phyloP scores from a whole-genome alignment of 2,113 vertebrate species.

The Origma solitaria region DNA sequence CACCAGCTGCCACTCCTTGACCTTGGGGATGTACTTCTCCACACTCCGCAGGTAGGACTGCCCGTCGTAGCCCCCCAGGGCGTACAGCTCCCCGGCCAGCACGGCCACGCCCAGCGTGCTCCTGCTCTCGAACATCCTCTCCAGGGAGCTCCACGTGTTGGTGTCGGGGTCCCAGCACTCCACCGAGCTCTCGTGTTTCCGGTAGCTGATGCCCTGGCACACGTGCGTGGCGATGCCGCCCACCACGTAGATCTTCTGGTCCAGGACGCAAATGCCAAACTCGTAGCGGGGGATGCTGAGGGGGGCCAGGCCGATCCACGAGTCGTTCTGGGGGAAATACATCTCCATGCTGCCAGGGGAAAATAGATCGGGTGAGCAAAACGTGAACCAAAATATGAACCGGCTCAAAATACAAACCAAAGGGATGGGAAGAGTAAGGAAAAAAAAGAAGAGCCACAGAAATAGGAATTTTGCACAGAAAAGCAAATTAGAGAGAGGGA shows the following conservation, averaged over 20 bases:
- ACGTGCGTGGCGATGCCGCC: constrained; percentile 94
- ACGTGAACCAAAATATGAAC: too few relatives aligned
- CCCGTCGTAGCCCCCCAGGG: constrained; percentile 93
- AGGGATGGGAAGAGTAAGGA: not conserved
- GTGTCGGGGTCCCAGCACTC: constrained; percentile 97
- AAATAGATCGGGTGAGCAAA: not conserved
- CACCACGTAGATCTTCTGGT: constrained; percentile 93
- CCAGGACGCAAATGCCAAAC: constrained; percentile 91
- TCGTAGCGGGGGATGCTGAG: constrained; percentile 92
- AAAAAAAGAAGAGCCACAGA: not conserved
- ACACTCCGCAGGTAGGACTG: constrained; percentile 94
- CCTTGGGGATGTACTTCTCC: constrained; percentile 93
- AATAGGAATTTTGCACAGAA: not conserved
- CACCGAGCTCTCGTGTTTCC: constrained; percentile 91
- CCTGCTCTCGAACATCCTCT: constrained; percentile 90
- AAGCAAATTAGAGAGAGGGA: not conserved
- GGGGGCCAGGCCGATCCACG: constrained; percentile 95
- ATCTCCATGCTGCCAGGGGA: constrained; percentile 86
- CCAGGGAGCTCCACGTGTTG: constrained; percentile 89
- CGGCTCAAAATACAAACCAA: not conserved
- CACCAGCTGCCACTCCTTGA: constrained; percentile 91
- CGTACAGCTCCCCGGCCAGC: constrained; percentile 91
- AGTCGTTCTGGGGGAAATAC: constrained; percentile 97
- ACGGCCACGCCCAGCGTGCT: constrained; percentile 92
- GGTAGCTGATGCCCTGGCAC: constrained; percentile 88